phyloP scores from a whole-genome alignment of 2,888 invertebrate species.

The Entomobrya multifasciata region DNA sequence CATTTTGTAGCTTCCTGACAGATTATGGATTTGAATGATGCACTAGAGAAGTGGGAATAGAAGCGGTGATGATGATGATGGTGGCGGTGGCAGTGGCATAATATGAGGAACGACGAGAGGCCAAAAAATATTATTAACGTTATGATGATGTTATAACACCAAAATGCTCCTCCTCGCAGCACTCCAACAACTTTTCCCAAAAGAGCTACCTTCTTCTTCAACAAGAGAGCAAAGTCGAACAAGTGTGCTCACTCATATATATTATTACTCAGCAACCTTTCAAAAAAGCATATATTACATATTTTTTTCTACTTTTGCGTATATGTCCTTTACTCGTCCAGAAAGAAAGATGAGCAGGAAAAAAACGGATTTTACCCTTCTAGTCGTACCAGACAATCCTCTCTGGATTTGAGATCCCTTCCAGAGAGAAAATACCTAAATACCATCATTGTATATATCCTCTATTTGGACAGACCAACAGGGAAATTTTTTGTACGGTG shows the following conservation, averaged over 20 bases:
- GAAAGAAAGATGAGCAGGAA: neutral
- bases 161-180: neutral
- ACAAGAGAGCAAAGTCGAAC: too few species aligned
- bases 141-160: neutral
- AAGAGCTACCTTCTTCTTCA: neutral
- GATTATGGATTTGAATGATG: conserved; percentile 70
- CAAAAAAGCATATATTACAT: neutral
- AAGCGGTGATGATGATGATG: neutral
- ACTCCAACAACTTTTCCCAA: neutral
- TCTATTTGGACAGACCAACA: too few species aligned
- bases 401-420: conserved; percentile 30
- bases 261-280: neutral
- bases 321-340: conserved; percentile 9
- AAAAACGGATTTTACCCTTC: conserved; percentile 33
- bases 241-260: too few species aligned
- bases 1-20: conserved; percentile 68
- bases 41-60: conserved; percentile 23
- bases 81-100: neutral
- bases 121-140: neutral
- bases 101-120: neutral
- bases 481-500: too few species aligned
- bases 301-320: neutral
- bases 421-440: conserved; percentile 27
- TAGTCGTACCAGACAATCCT: conserved; percentile 43
- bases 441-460: neutral